Evolutionary conservation across 2,797 vertebrate genomes (phyloP).

Genomic region (Sus cebifrons): DNA sequence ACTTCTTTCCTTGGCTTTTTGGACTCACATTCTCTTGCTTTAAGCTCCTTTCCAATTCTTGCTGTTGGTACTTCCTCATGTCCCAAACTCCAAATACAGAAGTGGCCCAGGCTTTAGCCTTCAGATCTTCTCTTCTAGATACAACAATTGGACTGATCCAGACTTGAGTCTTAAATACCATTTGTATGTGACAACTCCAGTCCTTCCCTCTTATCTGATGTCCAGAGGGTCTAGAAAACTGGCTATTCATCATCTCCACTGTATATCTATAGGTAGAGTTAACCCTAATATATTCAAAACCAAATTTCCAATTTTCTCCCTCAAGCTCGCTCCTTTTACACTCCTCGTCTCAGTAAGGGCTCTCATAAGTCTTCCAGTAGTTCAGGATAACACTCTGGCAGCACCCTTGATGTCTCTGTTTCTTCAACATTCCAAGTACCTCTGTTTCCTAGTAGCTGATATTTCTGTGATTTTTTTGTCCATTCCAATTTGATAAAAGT

Average conservation of each 20-base stretch:
- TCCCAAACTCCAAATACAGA: not conserved
- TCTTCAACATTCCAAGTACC: not conserved
- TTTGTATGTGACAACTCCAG: not conserved
- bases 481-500: not conserved
- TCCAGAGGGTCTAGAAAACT: conserved; percentile 1
- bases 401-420: not conserved
- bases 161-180: conserved; percentile 16
- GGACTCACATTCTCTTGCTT: not conserved
- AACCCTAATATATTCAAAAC: not conserved
- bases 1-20: conserved; percentile 22
- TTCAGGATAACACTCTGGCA: not conserved
- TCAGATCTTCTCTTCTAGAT: not conserved
- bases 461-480: not conserved
- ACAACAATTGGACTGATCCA: not conserved
- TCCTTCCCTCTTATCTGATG: not conserved
- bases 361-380: not conserved
- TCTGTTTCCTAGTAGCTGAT: not conserved
- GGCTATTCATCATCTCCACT: not conserved
- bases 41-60: conserved; percentile 35
- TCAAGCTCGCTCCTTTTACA: not conserved
- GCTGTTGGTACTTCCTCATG: conserved; percentile 23
- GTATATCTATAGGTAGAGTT: conserved; percentile 3
- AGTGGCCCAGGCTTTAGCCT: not conserved
- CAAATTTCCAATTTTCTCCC: conserved; percentile 1
- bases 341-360: not conserved